Evolutionary conservation across 2,113 vertebrate species (phyloP), one percentile per base, ranked within the genome.

Genomic region (Ceratotherium simum): DNA sequence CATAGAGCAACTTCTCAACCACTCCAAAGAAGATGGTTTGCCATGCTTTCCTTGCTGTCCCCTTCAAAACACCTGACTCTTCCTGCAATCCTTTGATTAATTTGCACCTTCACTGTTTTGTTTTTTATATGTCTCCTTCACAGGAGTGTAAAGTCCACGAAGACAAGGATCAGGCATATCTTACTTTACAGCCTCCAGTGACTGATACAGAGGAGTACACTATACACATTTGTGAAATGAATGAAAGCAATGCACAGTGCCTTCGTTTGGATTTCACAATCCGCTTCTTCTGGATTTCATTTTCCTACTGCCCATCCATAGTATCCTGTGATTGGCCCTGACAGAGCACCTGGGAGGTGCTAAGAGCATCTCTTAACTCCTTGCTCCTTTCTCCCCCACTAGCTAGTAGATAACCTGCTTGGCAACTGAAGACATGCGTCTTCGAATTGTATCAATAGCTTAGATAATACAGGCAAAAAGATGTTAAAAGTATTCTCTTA

Each of bases 191-290:
- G 27, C 62, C 20, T n/a, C 5, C 7, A 1, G 0, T 3, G 69
- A 29, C 12, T 1, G 20, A 14, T 3, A 4, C 42, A 3, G 29
- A 62, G 18, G 0, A 0, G 13, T 0, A 5, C 0, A 5, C n/a
- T 60, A 4, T 0, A 0, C 0, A 2, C 18, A 0, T 25, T 6
- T 56, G 58, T 2, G n/a, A 39, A 10, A 54, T 18, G 65, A 51
- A 8, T 3, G 31, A 6, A 33, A 1, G 27, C 0, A 5, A 60
- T 0, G 0, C 48, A 3, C 4, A 1, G 4, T 2, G 13, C 17
- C 20, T 11, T 36, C 27, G 29, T 13, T 10, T 17, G 31, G 60
- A 7, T 11, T 10, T 51, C 58, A 16, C 1, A 1, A 29, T 11
- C 33, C 8, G 5, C 42, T 42, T 42, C 42, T 42, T 42, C 42